Percentiles rank a stretch among this genome's conserved stretches.
Conservation (phyloP, 2,888 invertebrate species). For the Drosophila picticornis region DNA sequence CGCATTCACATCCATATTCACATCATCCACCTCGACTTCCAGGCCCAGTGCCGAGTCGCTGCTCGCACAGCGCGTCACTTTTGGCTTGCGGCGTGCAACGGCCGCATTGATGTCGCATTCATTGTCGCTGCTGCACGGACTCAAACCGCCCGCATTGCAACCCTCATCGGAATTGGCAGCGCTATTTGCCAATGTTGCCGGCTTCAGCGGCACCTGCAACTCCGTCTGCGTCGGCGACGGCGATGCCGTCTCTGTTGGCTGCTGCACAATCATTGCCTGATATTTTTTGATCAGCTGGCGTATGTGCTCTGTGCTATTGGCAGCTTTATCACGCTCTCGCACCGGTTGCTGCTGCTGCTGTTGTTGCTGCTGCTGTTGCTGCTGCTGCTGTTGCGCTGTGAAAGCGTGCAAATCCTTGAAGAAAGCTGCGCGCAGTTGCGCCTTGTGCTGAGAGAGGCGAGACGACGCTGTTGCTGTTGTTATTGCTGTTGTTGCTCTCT, state of each 20-base stretch:
- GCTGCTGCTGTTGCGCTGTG: constrained; percentile 12
- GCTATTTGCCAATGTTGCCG: constrained; percentile 44
- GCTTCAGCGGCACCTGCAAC: constrained; percentile 36
- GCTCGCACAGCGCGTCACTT: constrained; percentile 84
- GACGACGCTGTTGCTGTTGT: constrained; percentile 9
- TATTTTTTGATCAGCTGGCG: constrained; percentile 72
- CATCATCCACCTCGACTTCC: constrained; percentile 80
- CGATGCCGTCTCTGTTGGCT: constrained; percentile 29
- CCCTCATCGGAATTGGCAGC: constrained; percentile 83
- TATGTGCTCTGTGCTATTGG: constrained; percentile 39
- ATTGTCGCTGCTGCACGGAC: constrained; percentile 83
- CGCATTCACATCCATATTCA: constrained; percentile 46
- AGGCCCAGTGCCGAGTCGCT: constrained; percentile 84
- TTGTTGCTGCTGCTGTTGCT: background rate
- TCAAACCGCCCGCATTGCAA: constrained; percentile 79
- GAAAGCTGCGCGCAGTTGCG: constrained; percentile 74
- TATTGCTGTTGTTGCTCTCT: constrained; percentile 26
- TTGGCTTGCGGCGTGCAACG: constrained; percentile 68
- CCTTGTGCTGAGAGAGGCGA: constrained; percentile 73
- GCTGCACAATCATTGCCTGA: constrained; percentile 61
- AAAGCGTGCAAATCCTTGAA: constrained; percentile 62
- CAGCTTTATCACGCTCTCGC: constrained; percentile 24
- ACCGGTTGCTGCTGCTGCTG: constrained; percentile 2
- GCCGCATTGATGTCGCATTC: constrained; percentile 54
- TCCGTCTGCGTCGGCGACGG: constrained; percentile 23